Base-by-base conservation (phyloP, 2,888 invertebrate species). In the Priocnemis perturbator region DNA sequence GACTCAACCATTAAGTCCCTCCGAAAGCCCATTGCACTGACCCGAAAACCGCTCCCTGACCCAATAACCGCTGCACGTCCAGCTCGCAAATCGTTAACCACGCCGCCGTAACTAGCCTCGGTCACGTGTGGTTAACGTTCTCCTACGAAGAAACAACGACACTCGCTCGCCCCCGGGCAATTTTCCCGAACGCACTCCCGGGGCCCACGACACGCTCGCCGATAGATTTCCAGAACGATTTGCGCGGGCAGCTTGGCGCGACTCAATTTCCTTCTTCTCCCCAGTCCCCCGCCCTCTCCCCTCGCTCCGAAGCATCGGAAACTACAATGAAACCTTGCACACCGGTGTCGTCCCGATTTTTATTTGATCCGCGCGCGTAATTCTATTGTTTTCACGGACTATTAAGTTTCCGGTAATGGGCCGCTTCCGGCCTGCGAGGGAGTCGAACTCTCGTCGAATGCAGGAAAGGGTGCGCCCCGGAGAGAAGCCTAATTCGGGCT, bases 341-440 rank as follows among this genome's bases (percentile, higher is more conserved):
- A 64, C 50, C 50, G 62, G 70, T 69, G 37, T 78, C 69, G 64
- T 37, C 76, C 70, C 77, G 71, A 84, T 87, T 86, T 88, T 84
- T 86, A 86, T 86, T 86, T 83, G 85, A 88, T 86, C 83, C 83
- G 84, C 83, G 69, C 81, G 81, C 81, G 87, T 88, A 89, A 89
- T 89, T 89, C 89, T 87, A 89, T 89, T 89, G 89, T 89, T 85
- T 89, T 89, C 88, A 89, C 88, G 89, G 89, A 86, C 89, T 89
- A 89, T 89, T 89, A 89, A 89, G 87, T 88, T 86, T 79, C 84
- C 82, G 84, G 82, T 88, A 89, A 89, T 89, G 83, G 82, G 69
- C 53, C 60, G 77, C 87, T 89, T 89, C 89, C 89, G 85, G 81
- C 74, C 69, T 71, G 71, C 58, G 50, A 61, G 45, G 47, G 59